Percentiles rank a stretch among this genome's conserved stretches.
Evolutionary conservation across 2,113 vertebrate genomes (phyloP).

Genomic region (Ranitomeya variabilis): DNA sequence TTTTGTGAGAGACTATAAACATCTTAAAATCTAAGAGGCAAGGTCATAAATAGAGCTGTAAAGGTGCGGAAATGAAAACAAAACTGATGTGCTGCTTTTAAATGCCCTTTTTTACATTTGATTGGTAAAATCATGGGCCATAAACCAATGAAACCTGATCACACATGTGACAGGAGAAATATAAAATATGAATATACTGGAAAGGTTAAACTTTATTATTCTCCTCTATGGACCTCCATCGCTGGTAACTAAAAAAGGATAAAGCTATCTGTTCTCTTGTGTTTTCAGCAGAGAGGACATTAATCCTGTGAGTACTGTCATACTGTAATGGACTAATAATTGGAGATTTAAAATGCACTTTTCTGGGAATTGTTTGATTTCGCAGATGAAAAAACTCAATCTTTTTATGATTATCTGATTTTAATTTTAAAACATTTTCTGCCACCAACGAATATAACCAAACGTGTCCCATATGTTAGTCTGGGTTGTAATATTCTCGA

Average conservation of each 20-base stretch:
- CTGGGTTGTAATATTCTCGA: background rate
- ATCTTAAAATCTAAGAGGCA: conserved; percentile 5
- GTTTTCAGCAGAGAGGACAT: background rate
- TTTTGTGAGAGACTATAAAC: conserved; percentile 43
- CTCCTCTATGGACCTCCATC: background rate
- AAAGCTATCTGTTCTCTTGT: background rate
- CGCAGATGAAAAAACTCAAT: background rate
- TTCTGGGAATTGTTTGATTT: conserved; percentile 12
- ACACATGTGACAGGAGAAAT: conserved; percentile 21
- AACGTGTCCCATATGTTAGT: background rate
- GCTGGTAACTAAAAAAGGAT: background rate
- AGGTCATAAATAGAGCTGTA: conserved; percentile 37
- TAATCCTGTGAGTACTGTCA: conserved; percentile 3
- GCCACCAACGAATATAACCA: background rate
- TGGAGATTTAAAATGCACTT: conserved; percentile 12
- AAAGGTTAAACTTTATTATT: conserved; percentile 39
- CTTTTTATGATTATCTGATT: background rate
- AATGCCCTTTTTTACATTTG: background rate
- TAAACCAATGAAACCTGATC: conserved; percentile 34
- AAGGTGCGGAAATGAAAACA: conserved; percentile 42
- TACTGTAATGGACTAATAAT: conserved; percentile 2
- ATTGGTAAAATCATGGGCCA: background rate
- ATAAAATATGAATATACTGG: background rate
- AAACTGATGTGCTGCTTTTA: conserved; percentile 40
- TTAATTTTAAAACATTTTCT: background rate